Evolutionary conservation across 53 echinoderm and acorn worm genomes (phyloP).

Genomic region (Patiria pectinifera): DNA sequence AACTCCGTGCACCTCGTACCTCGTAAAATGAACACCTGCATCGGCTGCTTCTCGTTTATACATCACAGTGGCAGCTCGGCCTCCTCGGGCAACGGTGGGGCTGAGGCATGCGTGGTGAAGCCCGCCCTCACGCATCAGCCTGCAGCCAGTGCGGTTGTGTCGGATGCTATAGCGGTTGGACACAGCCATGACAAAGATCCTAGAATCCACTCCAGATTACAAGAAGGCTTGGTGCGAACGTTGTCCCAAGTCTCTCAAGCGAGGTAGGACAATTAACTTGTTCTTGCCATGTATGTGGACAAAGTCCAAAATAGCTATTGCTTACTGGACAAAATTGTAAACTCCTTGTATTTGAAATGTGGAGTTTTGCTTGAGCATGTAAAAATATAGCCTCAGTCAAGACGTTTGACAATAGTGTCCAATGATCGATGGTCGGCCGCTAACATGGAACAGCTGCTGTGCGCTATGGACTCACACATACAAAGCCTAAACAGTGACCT

Average conservation of each 20-base stretch:
- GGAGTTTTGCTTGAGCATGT: too few relatives aligned
- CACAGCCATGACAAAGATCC: neutral
- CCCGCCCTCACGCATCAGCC: constrained; percentile 85
- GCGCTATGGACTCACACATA: too few relatives aligned
- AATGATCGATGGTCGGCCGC: too few relatives aligned
- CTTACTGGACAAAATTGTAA: too few relatives aligned
- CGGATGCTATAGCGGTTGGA: constrained; percentile 59
- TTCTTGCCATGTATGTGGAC: neutral
- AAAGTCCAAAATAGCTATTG: too few relatives aligned
- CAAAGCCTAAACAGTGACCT: too few relatives aligned
- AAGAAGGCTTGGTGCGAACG: constrained; percentile 25
- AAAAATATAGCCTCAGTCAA: too few relatives aligned
- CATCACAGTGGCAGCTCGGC: constrained; percentile 65
- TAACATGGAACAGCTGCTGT: too few relatives aligned
- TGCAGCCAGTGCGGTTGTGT: constrained; percentile 75
- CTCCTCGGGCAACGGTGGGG: constrained; percentile 73
- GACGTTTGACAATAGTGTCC: too few relatives aligned
- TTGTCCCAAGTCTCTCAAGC: constrained; percentile 45
- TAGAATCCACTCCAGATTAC: neutral
- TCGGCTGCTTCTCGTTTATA: constrained; percentile 91
- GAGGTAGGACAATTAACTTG: constrained; percentile 18
- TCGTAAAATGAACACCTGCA: constrained; percentile 66
- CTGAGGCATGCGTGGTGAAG: constrained; percentile 88
- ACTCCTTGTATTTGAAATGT: too few relatives aligned
- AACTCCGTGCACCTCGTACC: constrained; percentile 61